Evolutionary conservation across 2,797 vertebrate species (phyloP).

Genomic region (Notolabrus celidotus): DNA sequence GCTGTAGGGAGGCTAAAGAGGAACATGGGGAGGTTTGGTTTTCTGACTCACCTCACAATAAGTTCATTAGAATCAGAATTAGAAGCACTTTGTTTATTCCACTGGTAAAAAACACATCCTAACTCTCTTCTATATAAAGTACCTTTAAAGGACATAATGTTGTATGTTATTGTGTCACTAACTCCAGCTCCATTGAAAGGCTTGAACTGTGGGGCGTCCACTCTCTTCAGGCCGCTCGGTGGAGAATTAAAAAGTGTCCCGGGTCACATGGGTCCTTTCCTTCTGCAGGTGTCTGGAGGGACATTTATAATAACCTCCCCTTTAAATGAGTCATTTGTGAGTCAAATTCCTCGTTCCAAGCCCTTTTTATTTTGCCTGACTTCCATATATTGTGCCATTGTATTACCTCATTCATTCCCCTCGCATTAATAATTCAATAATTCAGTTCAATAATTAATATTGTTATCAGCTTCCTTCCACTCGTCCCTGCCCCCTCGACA

Average conservation of each 20-base stretch:
- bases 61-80: no score
- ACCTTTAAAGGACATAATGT: not conserved
- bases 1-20: no score
- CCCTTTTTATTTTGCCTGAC: slow-evolving; percentile 25
- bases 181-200: not conserved
- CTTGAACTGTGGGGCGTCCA: not conserved
- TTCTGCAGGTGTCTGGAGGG: slow-evolving; percentile 33
- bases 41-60: no score
- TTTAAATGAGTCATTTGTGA: slow-evolving; percentile 61
- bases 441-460: slow-evolving; percentile 76
- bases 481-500: slow-evolving; percentile 55
- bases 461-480: slow-evolving; percentile 68
- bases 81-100: no score
- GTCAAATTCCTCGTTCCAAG: slow-evolving; percentile 44
- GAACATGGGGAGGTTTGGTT: no score
- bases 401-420: slow-evolving; percentile 53
- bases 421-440: slow-evolving; percentile 70
- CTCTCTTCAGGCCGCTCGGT: not conserved
- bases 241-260: not conserved
- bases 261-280: slow-evolving; percentile 1
- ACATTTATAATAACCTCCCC: slow-evolving; percentile 50
- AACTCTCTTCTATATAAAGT: no score
- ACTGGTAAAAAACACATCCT: no score
- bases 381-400: slow-evolving; percentile 49
- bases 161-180: not conserved